Evolutionary conservation across 2,797 vertebrate genomes (phyloP).

Genomic region (Remorina albescens): DNA sequence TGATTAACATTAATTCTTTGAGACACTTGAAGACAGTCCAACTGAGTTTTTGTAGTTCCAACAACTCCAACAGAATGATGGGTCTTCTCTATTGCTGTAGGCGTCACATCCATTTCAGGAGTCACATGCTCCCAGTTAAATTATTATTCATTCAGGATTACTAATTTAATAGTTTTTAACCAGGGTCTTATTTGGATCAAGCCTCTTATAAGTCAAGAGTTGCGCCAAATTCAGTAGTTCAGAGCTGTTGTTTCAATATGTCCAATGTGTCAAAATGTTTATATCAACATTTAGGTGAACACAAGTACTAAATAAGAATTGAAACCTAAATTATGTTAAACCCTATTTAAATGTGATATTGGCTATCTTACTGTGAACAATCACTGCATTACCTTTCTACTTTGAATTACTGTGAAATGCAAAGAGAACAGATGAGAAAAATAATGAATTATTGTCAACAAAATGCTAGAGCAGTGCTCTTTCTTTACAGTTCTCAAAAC

Average conservation of each 20-base stretch:
- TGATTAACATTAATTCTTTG: not conserved
- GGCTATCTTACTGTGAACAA: not conserved
- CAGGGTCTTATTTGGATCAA: not conserved
- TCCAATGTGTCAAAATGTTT: no score
- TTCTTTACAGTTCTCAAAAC: conserved; percentile 1
- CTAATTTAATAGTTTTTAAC: not conserved
- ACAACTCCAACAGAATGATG: not conserved
- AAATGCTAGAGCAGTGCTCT: not conserved
- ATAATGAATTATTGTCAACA: not conserved
- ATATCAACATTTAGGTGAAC: no score
- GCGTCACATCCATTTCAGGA: not conserved
- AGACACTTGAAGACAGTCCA: not conserved
- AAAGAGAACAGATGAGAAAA: not conserved
- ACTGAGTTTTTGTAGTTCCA: not conserved
- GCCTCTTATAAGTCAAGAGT: not conserved
- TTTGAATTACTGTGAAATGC: not conserved
- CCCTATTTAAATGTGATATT: not conserved
- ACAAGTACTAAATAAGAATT: not conserved
- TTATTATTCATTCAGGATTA: not conserved
- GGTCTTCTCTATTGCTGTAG: not conserved
- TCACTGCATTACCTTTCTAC: not conserved
- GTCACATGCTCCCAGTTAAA: not conserved
- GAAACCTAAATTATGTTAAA: not conserved
- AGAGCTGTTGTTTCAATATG: not conserved
- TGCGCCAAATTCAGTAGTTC: not conserved